A percentile compares a stretch with the other conserved stretches of the same genome.
phyloP scores from a whole-genome alignment of 2,888 invertebrate species.

The Euzetes globulus region DNA sequence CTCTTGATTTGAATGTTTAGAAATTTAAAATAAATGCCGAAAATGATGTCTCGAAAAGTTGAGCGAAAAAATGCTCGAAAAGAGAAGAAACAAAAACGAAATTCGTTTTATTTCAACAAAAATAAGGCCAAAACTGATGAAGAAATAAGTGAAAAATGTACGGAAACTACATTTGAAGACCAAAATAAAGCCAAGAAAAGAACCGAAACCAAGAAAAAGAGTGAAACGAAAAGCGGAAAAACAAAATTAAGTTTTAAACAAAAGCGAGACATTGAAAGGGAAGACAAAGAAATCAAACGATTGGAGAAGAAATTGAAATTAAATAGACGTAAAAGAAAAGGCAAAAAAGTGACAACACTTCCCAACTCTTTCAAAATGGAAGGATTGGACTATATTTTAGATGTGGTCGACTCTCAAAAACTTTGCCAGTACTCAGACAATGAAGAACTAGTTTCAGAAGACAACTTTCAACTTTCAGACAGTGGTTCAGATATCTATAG shows the following conservation, averaged over 20 bases:
- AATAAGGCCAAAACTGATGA: neutral
- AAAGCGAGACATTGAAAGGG: constrained; percentile 12
- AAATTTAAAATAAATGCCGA: neutral
- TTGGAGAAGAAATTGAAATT: constrained; percentile 31
- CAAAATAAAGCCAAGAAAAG: neutral
- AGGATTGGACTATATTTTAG: constrained; percentile 34
- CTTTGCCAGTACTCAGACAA: neutral
- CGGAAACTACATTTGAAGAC: neutral
- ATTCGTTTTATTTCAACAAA: neutral
- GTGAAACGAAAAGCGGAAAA: neutral
- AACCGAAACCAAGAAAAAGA: neutral
- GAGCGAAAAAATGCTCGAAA: constrained; percentile 25
- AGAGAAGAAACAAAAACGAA: constrained; percentile 11
- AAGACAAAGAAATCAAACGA: constrained; percentile 29
- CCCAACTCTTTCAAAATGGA: constrained; percentile 36
- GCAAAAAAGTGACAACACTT: neutral
- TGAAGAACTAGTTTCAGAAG: constrained; percentile 1
- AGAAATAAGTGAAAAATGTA: neutral
- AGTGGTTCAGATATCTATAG: neutral
- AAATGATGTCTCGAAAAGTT: neutral
- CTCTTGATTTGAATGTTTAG: too few species aligned
- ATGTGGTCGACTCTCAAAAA: constrained; percentile 27
- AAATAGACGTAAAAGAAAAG: constrained; percentile 23
- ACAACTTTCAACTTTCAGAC: neutral
- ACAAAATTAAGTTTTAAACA: neutral